Evolutionary conservation across 1,140 invertebrate genomes (phyloP).

Genomic region (Gryon sp.): DNA sequence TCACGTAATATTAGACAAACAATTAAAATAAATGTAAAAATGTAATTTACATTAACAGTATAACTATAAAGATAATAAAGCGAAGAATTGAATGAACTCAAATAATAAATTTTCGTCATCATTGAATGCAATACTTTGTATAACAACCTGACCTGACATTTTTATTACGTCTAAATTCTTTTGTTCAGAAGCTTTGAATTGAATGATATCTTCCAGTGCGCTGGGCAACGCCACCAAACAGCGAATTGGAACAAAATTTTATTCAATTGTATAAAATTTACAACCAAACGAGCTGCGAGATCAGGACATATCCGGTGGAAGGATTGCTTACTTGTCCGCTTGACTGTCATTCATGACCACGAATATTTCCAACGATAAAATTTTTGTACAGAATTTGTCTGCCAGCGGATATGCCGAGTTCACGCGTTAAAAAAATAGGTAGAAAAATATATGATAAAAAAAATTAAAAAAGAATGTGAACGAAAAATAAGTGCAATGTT

Average conservation of each 20-base stretch:
- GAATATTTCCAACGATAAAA: constrained; percentile 47
- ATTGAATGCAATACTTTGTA: constrained; percentile 4
- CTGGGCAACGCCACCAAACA: constrained; percentile 28
- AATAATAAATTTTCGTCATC: constrained; percentile 9
- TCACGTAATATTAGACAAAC: no score
- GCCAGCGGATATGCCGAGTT: constrained; percentile 35
- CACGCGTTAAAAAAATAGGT: constrained; percentile 12
- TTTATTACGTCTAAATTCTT: constrained; percentile 42
- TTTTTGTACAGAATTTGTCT: constrained; percentile 55
- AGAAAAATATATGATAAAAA: constrained; percentile 20
- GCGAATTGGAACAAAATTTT: constrained; percentile 30
- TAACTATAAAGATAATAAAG: no score
- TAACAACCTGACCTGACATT: constrained; percentile 23
- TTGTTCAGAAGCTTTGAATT: constrained; percentile 37
- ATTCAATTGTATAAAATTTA: constrained; percentile 55
- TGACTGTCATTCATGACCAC: constrained; percentile 43
- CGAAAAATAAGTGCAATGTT: constrained; percentile 63
- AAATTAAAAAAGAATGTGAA: constrained; percentile 22
- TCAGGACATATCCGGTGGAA: constrained; percentile 44
- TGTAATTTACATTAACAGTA: no score
- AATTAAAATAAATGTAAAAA: no score
- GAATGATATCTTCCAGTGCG: constrained; percentile 44
- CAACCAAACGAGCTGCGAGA: constrained; percentile 47
- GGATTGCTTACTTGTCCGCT: constrained; percentile 47
- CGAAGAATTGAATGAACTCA: no score